Evolutionary conservation across 1,140 invertebrate species (phyloP).

Genomic region (Conus ventricosus): DNA sequence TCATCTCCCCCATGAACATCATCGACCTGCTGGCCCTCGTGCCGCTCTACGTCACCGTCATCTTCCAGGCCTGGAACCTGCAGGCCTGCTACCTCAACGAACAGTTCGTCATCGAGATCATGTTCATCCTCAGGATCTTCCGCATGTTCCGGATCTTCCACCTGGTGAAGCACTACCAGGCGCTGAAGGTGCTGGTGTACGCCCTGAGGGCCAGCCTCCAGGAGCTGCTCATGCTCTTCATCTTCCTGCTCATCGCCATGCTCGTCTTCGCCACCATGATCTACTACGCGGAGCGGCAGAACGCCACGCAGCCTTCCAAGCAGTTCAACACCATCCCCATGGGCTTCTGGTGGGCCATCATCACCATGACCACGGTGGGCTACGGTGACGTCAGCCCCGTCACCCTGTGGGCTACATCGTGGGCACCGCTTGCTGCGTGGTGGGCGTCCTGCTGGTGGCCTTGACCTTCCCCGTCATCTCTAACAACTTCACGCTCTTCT

Average conservation of each 20-base stretch:
- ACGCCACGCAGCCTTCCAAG: slow-evolving; percentile 53
- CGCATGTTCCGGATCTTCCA: slow-evolving; percentile 73
- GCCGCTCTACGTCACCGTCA: slow-evolving; percentile 73
- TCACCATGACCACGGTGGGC: slow-evolving; percentile 79
- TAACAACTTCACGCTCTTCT: slow-evolving; percentile 72
- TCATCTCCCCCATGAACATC: slow-evolving; percentile 74
- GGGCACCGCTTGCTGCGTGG: slow-evolving; percentile 63
- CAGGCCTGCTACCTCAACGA: slow-evolving; percentile 66
- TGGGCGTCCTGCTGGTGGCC: slow-evolving; percentile 67
- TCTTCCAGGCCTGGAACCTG: slow-evolving; percentile 54
- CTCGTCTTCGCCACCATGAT: slow-evolving; percentile 98
- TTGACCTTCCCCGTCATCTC: slow-evolving; percentile 72
- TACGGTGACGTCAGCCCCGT: slow-evolving; percentile 74
- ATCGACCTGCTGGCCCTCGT: slow-evolving; percentile 76
- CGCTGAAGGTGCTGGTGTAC: slow-evolving; percentile 70
- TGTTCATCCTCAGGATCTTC: slow-evolving; percentile 70
- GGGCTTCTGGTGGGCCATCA: slow-evolving; percentile 78
- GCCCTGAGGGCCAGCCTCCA: slow-evolving; percentile 69
- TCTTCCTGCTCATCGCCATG: slow-evolving; percentile 97
- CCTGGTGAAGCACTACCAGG: slow-evolving; percentile 70
- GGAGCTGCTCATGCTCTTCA: slow-evolving; percentile 84
- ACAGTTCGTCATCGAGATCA: slow-evolving; percentile 65
- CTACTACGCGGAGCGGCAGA: slow-evolving; percentile 92
- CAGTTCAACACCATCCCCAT: slow-evolving; percentile 71
- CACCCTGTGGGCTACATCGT: slow-evolving; percentile 77